A percentile compares a stretch with the other conserved stretches of the same genome.
Evolutionary conservation across 2,888 invertebrate species (phyloP).

Genomic region (Calliopum simillimum): DNA sequence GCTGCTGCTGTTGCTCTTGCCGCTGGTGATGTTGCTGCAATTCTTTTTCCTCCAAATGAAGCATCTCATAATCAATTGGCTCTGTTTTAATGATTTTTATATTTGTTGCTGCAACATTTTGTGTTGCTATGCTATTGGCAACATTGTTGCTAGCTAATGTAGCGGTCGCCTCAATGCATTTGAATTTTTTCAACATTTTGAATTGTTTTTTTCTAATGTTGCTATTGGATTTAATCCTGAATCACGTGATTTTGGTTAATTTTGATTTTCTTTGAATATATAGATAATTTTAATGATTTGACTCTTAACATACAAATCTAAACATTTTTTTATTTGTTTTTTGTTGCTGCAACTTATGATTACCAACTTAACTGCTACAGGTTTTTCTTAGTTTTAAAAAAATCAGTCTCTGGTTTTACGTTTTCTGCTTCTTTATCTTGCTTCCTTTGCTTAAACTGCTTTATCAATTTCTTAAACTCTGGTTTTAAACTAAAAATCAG

Average conservation of each 20-base stretch:
- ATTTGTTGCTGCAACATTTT: conserved; percentile 39
- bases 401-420: conserved; percentile 49
- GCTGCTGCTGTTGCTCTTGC: no score
- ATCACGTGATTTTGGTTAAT: conserved; percentile 47
- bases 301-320: no score
- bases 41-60: conserved; percentile 55
- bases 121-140: conserved; percentile 25
- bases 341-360: conserved; percentile 3
- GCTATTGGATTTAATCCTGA: conserved; percentile 56
- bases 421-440: conserved; percentile 4
- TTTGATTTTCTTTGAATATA: conserved; percentile 15
- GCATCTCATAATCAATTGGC: conserved; percentile 63
- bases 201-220: conserved; percentile 40
- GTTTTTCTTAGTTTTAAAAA: conserved; percentile 45
- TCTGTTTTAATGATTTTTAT: conserved; percentile 63
- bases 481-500: conserved; percentile 49
- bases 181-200: conserved; percentile 63
- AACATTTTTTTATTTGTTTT: neutral
- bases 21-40: conserved; percentile 43
- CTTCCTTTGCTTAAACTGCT: conserved; percentile 12
- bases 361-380: conserved; percentile 31
- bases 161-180: conserved; percentile 59
- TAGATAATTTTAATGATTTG: conserved; percentile 8
- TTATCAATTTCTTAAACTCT: conserved; percentile 23
- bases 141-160: conserved; percentile 44